These are phyloP conservation scores for Mythimna loreyi DNA, from an alignment of 2,888 invertebrate species.

Conservation along the genomic window DNA sequence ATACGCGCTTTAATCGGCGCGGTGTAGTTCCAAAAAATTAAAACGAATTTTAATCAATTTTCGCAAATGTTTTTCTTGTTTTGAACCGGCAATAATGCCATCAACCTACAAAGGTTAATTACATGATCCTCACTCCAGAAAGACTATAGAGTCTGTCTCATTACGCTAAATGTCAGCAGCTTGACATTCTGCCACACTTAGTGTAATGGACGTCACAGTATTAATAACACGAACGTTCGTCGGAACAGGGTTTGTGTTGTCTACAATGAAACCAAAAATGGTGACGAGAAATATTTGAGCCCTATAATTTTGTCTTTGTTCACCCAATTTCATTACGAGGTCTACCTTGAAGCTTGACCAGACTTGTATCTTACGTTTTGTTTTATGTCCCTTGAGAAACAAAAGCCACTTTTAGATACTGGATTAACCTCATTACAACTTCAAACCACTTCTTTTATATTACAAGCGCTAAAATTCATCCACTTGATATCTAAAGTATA, in stretches of 20 bases:
- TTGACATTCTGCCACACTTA: constrained; percentile 59
- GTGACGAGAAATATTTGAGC: not conserved
- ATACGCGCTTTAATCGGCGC: too few species aligned
- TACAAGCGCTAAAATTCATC: constrained; percentile 19
- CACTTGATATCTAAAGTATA: constrained; percentile 43
- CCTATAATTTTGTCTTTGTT: not conserved
- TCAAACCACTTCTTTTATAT: constrained; percentile 34
- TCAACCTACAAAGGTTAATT: constrained; percentile 63
- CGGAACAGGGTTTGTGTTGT: constrained; percentile 1
- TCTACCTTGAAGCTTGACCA: not conserved
- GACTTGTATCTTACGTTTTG: not conserved
- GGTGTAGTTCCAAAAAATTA: too few species aligned
- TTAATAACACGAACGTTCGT: constrained; percentile 47
- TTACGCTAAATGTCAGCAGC: constrained; percentile 63
- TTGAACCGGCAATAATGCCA: constrained; percentile 45
- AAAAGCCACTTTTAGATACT: constrained; percentile 18
- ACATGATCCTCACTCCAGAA: constrained; percentile 43
- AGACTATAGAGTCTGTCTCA: constrained; percentile 55
- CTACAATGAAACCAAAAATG: constrained; percentile 17
- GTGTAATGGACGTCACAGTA: constrained; percentile 58
- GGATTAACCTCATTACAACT: constrained; percentile 23
- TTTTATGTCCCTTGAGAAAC: not conserved
- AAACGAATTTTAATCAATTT: not conserved
- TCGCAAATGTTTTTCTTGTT: not conserved
- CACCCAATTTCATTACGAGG: not conserved